Percentiles rank a stretch among this genome's conserved stretches.
phyloP scores from a whole-genome alignment of 2,113 vertebrate genomes.

The Menura novaehollandiae region DNA sequence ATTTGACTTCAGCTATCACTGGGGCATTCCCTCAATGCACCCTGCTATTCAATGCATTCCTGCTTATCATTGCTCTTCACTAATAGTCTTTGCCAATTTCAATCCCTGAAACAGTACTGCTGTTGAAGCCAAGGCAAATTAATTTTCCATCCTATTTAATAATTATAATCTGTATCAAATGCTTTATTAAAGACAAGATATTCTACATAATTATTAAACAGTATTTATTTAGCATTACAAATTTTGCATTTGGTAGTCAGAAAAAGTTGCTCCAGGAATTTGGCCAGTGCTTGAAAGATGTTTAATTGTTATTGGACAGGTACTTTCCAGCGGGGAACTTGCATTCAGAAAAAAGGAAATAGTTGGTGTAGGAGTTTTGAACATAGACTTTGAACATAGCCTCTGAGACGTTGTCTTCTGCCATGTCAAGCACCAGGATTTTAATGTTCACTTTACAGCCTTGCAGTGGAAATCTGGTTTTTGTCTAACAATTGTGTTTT shows the following conservation, averaged over 20 bases:
- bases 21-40: not conserved
- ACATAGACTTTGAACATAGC: not conserved
- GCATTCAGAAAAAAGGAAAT: not conserved
- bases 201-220: not conserved
- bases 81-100: not conserved
- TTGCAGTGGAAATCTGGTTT: not conserved
- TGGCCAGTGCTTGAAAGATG: not conserved
- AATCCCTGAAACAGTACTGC: not conserved
- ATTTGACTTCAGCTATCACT: not conserved
- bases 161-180: not conserved
- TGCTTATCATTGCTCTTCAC: not conserved
- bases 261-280: not conserved
- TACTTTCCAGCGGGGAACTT: not conserved
- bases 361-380: not conserved
- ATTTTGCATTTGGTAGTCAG: not conserved
- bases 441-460: not conserved
- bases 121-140: constrained; percentile 6
- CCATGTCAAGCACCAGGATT: not conserved
- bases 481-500: not conserved
- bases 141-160: constrained; percentile 34
- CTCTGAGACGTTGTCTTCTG: not conserved
- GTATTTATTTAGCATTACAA: constrained; percentile 23
- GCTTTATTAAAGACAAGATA: constrained; percentile 14
- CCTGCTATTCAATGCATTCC: not conserved
- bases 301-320: not conserved